Conservation (phyloP, 2,888 invertebrate genomes). For the Frankliniella fusca region DNA sequence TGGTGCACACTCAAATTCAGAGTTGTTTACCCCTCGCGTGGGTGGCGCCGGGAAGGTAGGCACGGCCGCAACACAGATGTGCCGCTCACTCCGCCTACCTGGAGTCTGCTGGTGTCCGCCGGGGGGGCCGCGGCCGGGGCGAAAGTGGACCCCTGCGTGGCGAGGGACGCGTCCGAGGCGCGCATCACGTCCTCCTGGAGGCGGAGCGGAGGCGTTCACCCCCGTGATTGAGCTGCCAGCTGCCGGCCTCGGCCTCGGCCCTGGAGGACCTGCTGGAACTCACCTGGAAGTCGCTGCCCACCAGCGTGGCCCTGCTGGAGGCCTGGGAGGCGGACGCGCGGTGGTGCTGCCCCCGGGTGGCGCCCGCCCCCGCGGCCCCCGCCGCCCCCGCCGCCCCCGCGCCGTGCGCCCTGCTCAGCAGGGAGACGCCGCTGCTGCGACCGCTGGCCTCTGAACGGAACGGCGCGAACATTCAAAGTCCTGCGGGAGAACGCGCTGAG, state of each 20-base stretch:
- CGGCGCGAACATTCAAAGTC: too few relatives aligned
- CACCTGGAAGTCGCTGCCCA: constrained; percentile 1
- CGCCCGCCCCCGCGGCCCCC: neutral
- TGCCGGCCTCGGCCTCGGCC: neutral
- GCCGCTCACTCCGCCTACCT: neutral
- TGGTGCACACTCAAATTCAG: too few relatives aligned
- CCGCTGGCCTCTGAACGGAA: neutral
- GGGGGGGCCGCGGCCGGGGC: neutral
- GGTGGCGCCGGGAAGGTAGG: neutral
- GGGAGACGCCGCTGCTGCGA: neutral
- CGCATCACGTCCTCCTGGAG: neutral
- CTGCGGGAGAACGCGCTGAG: too few relatives aligned
- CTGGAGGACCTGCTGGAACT: neutral
- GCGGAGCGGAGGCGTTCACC: neutral
- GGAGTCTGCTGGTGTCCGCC: neutral
- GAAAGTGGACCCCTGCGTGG: neutral
- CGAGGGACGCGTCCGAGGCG: neutral
- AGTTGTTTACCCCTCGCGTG: too few relatives aligned
- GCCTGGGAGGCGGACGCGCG: neutral
- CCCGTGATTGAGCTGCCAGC: too few relatives aligned
- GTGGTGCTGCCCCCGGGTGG: neutral
- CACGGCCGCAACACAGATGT: neutral
- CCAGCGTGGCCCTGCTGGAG: constrained; percentile 11
- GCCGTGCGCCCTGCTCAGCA: neutral
- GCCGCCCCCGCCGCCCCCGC: neutral